Conservation (phyloP, 2,113 vertebrate species). For the Craseonycteris thonglongyai region DNA sequence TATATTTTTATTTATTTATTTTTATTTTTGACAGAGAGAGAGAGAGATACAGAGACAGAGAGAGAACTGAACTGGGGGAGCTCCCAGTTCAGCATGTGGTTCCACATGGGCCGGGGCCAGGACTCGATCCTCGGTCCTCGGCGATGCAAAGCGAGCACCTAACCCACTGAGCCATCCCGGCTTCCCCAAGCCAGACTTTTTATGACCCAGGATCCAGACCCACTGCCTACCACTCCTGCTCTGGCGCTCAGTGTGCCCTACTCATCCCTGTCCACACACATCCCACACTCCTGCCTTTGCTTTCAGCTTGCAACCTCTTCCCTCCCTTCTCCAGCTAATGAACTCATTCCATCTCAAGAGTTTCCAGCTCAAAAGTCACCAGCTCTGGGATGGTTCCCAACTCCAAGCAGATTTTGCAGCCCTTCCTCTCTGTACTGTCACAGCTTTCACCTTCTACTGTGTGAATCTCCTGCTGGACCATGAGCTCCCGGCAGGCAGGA, state of each 20-base stretch:
- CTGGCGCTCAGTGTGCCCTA: accelerated
- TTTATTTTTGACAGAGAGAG: too few species aligned
- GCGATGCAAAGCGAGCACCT: too few species aligned
- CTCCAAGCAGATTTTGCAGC: not conserved
- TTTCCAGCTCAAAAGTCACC: not conserved
- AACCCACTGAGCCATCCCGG: too few species aligned
- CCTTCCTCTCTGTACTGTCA: not conserved
- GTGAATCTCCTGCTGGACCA: not conserved
- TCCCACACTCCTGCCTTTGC: not conserved
- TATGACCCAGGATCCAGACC: accelerated
- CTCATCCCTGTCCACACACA: not conserved
- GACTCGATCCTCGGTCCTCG: too few species aligned
- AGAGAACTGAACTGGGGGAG: too few species aligned
- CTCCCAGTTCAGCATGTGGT: too few species aligned
- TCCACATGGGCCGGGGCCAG: too few species aligned
- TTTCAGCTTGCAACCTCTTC: not conserved
- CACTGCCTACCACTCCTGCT: not conserved
- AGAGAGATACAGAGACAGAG: too few species aligned
- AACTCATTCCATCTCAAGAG: not conserved
- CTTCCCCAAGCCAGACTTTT: not conserved
- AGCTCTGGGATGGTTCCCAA: not conserved
- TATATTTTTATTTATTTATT: too few species aligned
- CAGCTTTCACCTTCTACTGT: not conserved
- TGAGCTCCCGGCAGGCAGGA: not conserved
- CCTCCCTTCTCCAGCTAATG: not conserved